Base-by-base conservation (phyloP, 2,888 invertebrate genomes). In the Campoplex nolae region DNA sequence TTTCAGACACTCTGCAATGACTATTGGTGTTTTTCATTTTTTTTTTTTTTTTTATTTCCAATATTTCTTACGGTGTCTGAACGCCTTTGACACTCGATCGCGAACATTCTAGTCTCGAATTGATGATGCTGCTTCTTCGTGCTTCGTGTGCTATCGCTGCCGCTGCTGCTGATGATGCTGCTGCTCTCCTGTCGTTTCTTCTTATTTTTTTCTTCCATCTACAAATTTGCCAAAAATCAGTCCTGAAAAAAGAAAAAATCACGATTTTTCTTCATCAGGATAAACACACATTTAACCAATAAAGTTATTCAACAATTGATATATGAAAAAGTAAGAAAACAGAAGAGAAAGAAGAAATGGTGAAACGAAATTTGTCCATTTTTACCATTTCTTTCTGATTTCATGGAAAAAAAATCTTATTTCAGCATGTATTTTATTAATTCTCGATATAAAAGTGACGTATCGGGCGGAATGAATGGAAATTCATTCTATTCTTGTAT, bases 61-160 rank as follows among this genome's bases (percentile, higher is more conserved):
- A 23, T 23, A 38, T 38, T 4, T 58, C 3, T 58, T 48, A 16
- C 4, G 48, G 16, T 48, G 51, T 51, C 18, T 51, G n/a, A 62
- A 62, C 16, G 32, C 16, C 1, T 62, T 32, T 13, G 58, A 58
- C 28, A 11, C n/a, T n/a, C 7, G 56, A 56, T 23, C 56, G 23
- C 23, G 58, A 11, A 38, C 28, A 28, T 28, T 70, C 28, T 32
- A 11, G 32, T 32, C 35, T 35, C 9, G 67, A 77, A 77, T 77
- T n/a, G 76, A 76, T 85, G 76, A 68, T 32, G 86, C 23, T 23
- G 23, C 23, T 23, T 23, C 86, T 86, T 83, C 79, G 75, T 65
- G 80, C 80, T 85, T 85, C 81, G 74, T 81, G 84, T 78, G 77
- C 81, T 84, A 84, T 84, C 77, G 86, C 86, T 78, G 86, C 84